Base-by-base conservation (phyloP, 2,797 vertebrate genomes). In the Typhlichthys eigenmanni region DNA sequence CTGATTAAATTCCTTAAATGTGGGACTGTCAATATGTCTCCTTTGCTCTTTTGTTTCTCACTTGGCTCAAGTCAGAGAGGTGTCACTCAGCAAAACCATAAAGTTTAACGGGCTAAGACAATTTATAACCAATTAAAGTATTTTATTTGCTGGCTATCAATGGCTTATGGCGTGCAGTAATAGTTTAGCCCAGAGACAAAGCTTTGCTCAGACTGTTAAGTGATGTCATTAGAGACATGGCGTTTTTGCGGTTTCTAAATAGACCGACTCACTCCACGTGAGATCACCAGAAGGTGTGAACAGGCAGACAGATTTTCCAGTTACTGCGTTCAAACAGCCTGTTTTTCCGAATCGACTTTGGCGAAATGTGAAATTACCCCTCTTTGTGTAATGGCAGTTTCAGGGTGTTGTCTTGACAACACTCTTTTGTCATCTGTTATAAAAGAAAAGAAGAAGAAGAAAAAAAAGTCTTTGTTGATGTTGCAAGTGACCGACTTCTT, bases 121-220 rank as follows among this genome's bases (percentile, higher is more conserved):
- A 78, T 85, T 88, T 87, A 87, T 84, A 68, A 79, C 62, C 81
- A 84, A 82, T 87, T 82, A 88, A 89, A 19, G 60, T 6, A 61
- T 84, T 65, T 87, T 81, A 88, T 85, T 84, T 84, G 82, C 62
- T 19, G 13, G 69, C 78, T 78, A 81, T 83, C 84, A 76, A 51
- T 79, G 82, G 72, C 72, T 70, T 72, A 66, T 60, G 79, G 78
- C 76, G 69, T 82, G 69, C 81, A 61, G 74, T 62, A 75, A 55
- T 71, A 79, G 74, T 55, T 81, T 71, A 65, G 86, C 79, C 81
- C 64, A 62, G 72, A 85, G 80, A 87, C 85, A 83, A 19, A 75
- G 75, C 71, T 70, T 66, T 71, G 51, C 48, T 4, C 78, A 73
- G 77, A 72, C 77, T 78, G 71, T 63, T 78, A 66, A 81, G 75